Percentiles rank a stretch among this genome's conserved stretches.
These are phyloP conservation scores for Spermophilus dauricus DNA, from an alignment of 2,113 vertebrate species.

Conservation along the genomic window DNA sequence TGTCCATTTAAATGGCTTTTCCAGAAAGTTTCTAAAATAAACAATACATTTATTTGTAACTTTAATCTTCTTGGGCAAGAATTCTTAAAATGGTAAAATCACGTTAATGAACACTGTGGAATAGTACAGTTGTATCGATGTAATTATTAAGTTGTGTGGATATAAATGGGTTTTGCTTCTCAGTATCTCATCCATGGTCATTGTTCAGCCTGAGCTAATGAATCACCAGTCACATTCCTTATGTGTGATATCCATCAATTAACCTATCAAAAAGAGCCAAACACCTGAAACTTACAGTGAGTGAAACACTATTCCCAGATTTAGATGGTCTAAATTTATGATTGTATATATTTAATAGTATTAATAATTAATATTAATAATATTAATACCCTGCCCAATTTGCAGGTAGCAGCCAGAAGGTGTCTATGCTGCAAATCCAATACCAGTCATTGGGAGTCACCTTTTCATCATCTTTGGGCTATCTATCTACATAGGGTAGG, in stretches of 20 bases:
- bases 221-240: too few relatives aligned
- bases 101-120: neutral
- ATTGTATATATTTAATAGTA: neutral
- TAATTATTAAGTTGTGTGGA: neutral
- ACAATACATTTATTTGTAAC: neutral
- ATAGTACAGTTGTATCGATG: neutral
- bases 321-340: neutral
- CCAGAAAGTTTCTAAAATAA: neutral
- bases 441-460: neutral
- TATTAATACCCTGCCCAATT: neutral
- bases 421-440: neutral
- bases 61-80: neutral
- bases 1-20: conserved; percentile 3
- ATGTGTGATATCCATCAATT: too few relatives aligned
- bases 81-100: neutral
- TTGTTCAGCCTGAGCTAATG: neutral
- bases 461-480: neutral
- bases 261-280: too few relatives aligned
- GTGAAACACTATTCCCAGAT: too few relatives aligned
- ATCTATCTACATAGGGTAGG: neutral
- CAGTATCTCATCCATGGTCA: neutral
- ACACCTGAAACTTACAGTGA: too few relatives aligned
- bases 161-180: neutral
- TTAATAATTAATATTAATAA: neutral
- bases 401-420: neutral